These are phyloP conservation scores for Brachionus rotundiformis DNA, from an alignment of 1,140 invertebrate species.

Conservation along the genomic window DNA sequence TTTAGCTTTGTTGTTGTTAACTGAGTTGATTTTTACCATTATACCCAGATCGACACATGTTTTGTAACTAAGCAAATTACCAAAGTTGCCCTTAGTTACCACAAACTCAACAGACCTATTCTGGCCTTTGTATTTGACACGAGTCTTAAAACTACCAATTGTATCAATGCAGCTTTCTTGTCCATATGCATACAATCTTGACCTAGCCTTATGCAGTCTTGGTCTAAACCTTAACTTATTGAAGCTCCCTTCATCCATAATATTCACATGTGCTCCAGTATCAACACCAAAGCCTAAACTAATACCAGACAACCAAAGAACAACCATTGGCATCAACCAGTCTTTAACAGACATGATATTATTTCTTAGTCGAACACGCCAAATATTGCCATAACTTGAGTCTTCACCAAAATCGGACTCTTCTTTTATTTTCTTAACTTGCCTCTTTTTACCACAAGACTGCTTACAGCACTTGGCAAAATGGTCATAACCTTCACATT, in stretches of 20 bases:
- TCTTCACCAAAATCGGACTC: background rate
- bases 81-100: background rate
- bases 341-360: background rate
- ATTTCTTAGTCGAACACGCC: background rate
- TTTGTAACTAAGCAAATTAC: conserved; percentile 23
- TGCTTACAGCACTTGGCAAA: background rate
- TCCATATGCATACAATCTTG: conserved; percentile 9
- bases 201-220: background rate
- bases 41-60: background rate
- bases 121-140: conserved; percentile 1
- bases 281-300: background rate
- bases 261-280: background rate
- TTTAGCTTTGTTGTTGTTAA: background rate
- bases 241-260: background rate
- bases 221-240: background rate
- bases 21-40: background rate
- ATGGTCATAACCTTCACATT: background rate
- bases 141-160: background rate
- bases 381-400: background rate
- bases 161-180: conserved; percentile 1
- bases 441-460: background rate
- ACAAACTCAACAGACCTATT: conserved; percentile 19
- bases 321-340: background rate
- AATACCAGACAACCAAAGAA: background rate
- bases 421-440: background rate